Base-by-base conservation (phyloP, 2,888 invertebrate genomes). In the Adelphocoris suturalis region DNA sequence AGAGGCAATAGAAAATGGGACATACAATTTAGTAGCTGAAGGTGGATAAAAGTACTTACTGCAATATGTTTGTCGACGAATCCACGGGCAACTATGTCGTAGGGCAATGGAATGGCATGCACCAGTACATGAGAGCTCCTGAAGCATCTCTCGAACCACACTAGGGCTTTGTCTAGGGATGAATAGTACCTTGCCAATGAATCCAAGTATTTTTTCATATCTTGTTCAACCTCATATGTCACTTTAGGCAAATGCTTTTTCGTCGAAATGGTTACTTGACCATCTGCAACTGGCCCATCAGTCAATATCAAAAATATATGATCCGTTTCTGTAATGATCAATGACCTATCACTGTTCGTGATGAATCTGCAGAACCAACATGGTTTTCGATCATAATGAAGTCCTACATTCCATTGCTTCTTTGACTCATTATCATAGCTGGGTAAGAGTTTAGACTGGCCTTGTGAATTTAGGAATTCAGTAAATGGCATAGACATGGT, bases 331-430 rank as follows among this genome's bases (percentile, higher is more conserved):
- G 97, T 96, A 92, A 99, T 96, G 3, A 99, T 97, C 75, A 99
- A 94, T 94, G 99, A 99, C 93, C 99, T 99, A 93, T 99, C 99
- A 0, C 99, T 98, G 90, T n/a, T 97, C 96, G 0, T 98, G 96
- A 91, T 98, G 98, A 0, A 98, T 97, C n/a, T 94, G 93, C 99
- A 99, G 94, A 99, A 99, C 99, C 99, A 99, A 93, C 99, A 99
- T 90, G 84, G 80, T 48, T 19, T 19, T 12, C 23, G 78, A 12
- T 52, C 37, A 23, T 78, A n/a, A 5, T 28, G 1, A 0, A 48
- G 12, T 0, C 47, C 46, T 4, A 57, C 13, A 27, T 28, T 86
- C 16, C 46, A 28, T 13, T n/a, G 28, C 19, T 86, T 86, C 37
- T 16, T 86, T 2, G 1, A 28, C n/a, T 19, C 52, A 1, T 12